A percentile compares a stretch with the other conserved stretches of the same genome.
phyloP scores from a whole-genome alignment of 2,113 vertebrate species.

The Axis porcinus region DNA sequence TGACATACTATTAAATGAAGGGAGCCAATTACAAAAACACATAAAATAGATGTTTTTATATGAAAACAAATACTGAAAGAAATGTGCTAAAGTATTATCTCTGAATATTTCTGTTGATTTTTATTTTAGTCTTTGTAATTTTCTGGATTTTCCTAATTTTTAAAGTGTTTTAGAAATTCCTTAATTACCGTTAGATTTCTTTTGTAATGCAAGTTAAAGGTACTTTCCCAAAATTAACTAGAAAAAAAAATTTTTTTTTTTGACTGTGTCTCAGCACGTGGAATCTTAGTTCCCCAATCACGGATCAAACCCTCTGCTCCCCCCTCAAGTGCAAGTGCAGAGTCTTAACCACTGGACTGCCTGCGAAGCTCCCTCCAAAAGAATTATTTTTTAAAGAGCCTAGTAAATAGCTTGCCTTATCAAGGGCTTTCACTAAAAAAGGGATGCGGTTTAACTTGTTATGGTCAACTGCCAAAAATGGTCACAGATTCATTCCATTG shows the following conservation, averaged over 20 bases:
- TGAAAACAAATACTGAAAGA: neutral
- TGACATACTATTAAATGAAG: neutral
- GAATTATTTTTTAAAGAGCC: neutral
- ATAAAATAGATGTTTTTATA: neutral
- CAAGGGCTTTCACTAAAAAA: neutral
- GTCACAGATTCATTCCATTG: neutral
- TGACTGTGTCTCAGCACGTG: neutral
- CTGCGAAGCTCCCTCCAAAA: neutral
- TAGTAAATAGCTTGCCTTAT: neutral
- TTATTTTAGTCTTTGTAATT: neutral
- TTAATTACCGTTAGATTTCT: neutral
- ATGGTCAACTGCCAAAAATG: neutral
- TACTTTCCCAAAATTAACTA: neutral
- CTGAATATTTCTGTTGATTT: neutral
- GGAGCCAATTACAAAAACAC: neutral
- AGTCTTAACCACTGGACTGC: neutral
- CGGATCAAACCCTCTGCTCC: neutral
- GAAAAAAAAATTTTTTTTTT: neutral
- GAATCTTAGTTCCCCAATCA: neutral
- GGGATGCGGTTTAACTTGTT: neutral
- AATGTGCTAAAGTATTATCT: neutral
- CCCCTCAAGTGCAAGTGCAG: fast-evolving
- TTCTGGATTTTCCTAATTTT: neutral
- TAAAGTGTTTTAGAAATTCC: neutral
- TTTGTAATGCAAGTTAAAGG: neutral